A percentile compares a stretch with the other conserved stretches of the same genome.
phyloP scores from a whole-genome alignment of 2,888 invertebrate genomes.

The Sphaerophoria taeniata region DNA sequence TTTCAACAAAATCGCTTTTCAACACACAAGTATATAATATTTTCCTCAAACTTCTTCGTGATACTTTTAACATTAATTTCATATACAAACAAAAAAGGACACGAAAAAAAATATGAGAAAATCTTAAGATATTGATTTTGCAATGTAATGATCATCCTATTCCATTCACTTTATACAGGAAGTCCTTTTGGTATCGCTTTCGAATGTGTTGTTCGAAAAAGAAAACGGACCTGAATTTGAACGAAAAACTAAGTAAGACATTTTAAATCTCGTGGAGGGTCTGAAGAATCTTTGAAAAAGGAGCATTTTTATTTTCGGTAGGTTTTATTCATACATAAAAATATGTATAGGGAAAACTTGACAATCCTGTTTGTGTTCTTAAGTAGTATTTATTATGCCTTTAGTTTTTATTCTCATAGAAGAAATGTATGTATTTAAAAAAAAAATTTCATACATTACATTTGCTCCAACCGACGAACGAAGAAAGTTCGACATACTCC shows the following conservation, averaged over 20 bases:
- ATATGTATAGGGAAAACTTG: too few species aligned
- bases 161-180: constrained; percentile 39
- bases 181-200: constrained; percentile 34
- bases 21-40: constrained; percentile 50
- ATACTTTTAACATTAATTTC: constrained; percentile 68
- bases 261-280: constrained; percentile 51
- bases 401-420: too few species aligned
- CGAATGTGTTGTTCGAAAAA: constrained; percentile 24
- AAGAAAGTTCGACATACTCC: too few species aligned
- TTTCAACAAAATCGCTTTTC: constrained; percentile 54
- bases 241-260: constrained; percentile 43
- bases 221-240: not conserved
- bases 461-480: too few species aligned
- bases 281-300: constrained; percentile 29
- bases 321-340: too few species aligned
- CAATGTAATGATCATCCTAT: constrained; percentile 67
- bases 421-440: too few species aligned
- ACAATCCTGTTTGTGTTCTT: too few species aligned
- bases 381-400: too few species aligned
- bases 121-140: constrained; percentile 70
- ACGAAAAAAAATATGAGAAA: constrained; percentile 50
- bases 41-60: constrained; percentile 60
- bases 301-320: constrained; percentile 36
- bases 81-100: constrained; percentile 55
- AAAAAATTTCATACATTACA: too few species aligned